Evolutionary conservation across 2,888 invertebrate species (phyloP).

Genomic region (Dryobota labecula): DNA sequence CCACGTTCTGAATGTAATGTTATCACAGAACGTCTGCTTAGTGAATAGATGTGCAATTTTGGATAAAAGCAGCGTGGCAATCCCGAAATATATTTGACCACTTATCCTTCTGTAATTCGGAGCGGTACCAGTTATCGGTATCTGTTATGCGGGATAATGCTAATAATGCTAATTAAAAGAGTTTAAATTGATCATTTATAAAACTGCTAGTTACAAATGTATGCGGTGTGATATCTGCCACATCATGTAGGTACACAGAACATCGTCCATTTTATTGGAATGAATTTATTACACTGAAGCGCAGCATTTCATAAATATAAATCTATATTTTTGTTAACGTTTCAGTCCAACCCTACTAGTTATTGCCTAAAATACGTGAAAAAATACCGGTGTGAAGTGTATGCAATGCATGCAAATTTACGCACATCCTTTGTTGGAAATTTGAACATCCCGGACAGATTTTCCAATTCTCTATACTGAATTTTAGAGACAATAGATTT

Average conservation of each 20-base stretch:
- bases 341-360: constrained; percentile 8
- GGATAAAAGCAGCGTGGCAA: constrained; percentile 6
- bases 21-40: constrained; percentile 26
- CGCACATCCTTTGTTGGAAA: constrained; percentile 32
- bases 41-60: constrained; percentile 26
- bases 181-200: constrained; percentile 1
- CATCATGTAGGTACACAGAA: neutral
- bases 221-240: neutral
- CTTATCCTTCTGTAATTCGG: constrained; percentile 15
- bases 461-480: constrained; percentile 30
- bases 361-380: constrained; percentile 22
- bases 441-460: constrained; percentile 26
- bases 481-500: constrained; percentile 32
- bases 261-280: constrained; percentile 19
- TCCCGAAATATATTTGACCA: constrained; percentile 13
- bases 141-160: neutral
- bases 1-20: constrained; percentile 26
- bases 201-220: constrained; percentile 6
- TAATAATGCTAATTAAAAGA: constrained; percentile 7
- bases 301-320: constrained; percentile 13
- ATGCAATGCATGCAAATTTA: constrained; percentile 29
- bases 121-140: neutral
- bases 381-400: constrained; percentile 10
- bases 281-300: constrained; percentile 23
- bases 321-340: constrained; percentile 15